Percentiles rank a stretch among this genome's conserved stretches.
Conservation (phyloP, 2,113 vertebrate species). For the Labrus mixtus region DNA sequence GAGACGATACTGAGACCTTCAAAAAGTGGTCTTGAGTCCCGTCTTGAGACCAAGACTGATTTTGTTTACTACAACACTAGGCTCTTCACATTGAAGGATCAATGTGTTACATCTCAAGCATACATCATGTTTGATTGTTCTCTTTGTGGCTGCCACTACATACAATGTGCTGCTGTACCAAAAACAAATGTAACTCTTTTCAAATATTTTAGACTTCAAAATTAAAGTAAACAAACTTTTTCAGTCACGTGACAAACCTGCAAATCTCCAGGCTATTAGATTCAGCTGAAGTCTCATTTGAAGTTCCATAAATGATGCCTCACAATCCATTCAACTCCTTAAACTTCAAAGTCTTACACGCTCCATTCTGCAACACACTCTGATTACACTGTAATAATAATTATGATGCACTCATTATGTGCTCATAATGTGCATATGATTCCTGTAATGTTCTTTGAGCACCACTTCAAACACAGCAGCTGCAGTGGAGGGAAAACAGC, state of each 20-base stretch:
- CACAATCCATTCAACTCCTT: not conserved
- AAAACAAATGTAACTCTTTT: no score
- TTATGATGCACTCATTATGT: not conserved
- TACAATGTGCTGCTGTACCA: no score
- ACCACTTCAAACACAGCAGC: slow-evolving; percentile 39
- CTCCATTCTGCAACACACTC: not conserved
- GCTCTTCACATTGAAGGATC: no score
- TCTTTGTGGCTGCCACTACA: no score
- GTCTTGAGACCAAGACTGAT: no score
- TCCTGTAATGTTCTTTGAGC: slow-evolving; percentile 25
- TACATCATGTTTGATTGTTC: no score
- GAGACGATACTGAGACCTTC: no score
- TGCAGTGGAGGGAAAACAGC: slow-evolving; percentile 9
- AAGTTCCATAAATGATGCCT: not conserved
- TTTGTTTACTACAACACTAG: no score
- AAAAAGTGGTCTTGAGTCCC: no score
- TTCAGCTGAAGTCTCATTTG: not conserved
- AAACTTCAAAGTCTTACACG: not conserved
- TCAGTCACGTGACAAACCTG: not conserved
- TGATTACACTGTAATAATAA: slow-evolving; percentile 12
- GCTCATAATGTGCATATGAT: slow-evolving; percentile 34
- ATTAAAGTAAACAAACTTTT: not conserved
- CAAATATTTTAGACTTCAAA: not conserved
- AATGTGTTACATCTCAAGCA: no score
- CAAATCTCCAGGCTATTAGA: not conserved